A percentile compares a stretch with the other conserved stretches of the same genome.
Evolutionary conservation across 2,888 invertebrate genomes (phyloP).

Genomic region (Cataglyphis cursor): DNA sequence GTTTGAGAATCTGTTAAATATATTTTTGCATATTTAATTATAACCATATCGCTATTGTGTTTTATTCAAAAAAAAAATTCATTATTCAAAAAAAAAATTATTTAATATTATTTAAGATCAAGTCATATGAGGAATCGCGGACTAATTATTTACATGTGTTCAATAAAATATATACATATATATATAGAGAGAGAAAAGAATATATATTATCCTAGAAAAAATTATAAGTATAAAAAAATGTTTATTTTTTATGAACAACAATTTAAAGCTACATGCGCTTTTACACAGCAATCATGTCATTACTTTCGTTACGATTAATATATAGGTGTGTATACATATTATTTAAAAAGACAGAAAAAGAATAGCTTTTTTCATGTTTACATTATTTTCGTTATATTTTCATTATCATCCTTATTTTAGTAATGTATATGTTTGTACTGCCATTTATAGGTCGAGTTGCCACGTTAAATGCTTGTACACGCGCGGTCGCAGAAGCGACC

Average conservation of each 20-base stretch:
- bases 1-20: neutral
- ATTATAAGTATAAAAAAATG: neutral
- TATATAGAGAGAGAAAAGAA: neutral
- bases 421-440: constrained; percentile 45
- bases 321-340: neutral
- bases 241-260: neutral
- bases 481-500: constrained; percentile 64
- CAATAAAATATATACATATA: no score
- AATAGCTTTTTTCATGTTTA: constrained; percentile 54
- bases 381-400: constrained; percentile 46
- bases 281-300: neutral
- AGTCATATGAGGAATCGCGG: neutral
- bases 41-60: no score
- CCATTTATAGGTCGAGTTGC: constrained; percentile 67
- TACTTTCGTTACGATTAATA: neutral
- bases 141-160: neutral
- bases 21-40: no score
- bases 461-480: constrained; percentile 68
- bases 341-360: neutral
- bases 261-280: neutral
- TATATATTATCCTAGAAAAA: neutral
- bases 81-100: neutral
- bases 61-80: no score
- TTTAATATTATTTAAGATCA: neutral
- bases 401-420: constrained; percentile 55